Evolutionary conservation across 2,888 invertebrate species (phyloP), one percentile per base, ranked within the genome.

Genomic region (Papilio elwesi): DNA sequence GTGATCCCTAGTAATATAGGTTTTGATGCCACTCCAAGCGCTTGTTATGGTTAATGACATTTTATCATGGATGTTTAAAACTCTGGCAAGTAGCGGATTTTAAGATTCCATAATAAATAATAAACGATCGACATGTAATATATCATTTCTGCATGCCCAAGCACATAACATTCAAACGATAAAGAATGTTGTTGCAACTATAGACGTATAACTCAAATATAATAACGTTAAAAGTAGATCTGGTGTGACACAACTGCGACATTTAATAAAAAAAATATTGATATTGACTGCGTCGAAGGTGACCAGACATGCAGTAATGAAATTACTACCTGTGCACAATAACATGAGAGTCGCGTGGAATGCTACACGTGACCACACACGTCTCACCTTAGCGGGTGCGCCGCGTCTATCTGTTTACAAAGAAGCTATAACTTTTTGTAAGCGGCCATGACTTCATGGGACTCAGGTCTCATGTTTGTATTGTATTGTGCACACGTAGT

Each of bases 301-400:
- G 92, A 93, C 93, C 93, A 93, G 93, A 93, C 92, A 92, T 91
- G 93, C 93, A 93, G 93, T 85, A 91, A 93, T 88, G 92, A 89
- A 84, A 77, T 76, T 74, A 81, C 59, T 43, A 43, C 43, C 43
- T 43, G 59, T 15, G 59, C 43, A 62, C 59, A 62, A 43, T 43
- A 59, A 62, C 59, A 43, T 62, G 15, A 10, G n/a, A 59, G 38
- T n/a, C 9, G 9, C 13, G 2, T 11, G 6, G 26, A 53, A 53
- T 15, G 16, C 9, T 11, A 51, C n/a, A 5, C 49, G 12, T 0
- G 49, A 0, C 11, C 49, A 13, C 51, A n/a, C 51, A 11, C 53
- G 11, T 3, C 9, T 53, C 52, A 53, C 0, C 15, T 26, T 26
- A 26, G 26, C 26, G 26, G 2, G 26, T 26, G 26, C 4, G 26